Percentiles rank a stretch among this genome's conserved stretches.
These are phyloP conservation scores for Erethizon dorsatum DNA, from an alignment of 2,797 vertebrate genomes.

Conservation along the genomic window DNA sequence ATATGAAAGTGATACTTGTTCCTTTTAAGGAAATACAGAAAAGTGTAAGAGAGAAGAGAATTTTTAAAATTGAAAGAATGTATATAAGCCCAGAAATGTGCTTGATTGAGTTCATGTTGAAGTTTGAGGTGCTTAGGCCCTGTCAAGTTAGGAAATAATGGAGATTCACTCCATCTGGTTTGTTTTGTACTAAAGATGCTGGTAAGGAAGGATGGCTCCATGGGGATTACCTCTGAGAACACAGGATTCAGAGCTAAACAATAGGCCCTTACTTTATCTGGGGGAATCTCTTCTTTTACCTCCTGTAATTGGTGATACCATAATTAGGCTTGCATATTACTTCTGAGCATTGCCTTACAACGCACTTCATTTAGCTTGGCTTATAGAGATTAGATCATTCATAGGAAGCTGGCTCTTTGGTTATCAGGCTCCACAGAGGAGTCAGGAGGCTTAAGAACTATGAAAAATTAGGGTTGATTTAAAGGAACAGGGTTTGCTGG, in stretches of 20 bases:
- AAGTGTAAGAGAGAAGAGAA: constrained; percentile 6
- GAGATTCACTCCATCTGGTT: constrained; percentile 32
- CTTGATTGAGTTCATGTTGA: constrained; percentile 30
- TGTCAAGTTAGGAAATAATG: constrained; percentile 64
- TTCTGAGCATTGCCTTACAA: constrained; percentile 58
- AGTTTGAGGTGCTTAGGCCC: not conserved
- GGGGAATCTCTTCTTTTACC: constrained; percentile 58
- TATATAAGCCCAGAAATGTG: not conserved
- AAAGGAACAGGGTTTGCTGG: constrained; percentile 56
- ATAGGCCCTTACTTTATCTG: constrained; percentile 55
- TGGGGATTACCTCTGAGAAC: constrained; percentile 81
- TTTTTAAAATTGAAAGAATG: constrained; percentile 6
- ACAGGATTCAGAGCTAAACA: constrained; percentile 67
- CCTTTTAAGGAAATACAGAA: constrained; percentile 43
- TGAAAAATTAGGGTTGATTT: constrained; percentile 56
- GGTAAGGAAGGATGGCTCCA: constrained; percentile 77
- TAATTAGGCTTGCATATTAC: constrained; percentile 78
- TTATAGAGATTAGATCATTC: constrained; percentile 78
- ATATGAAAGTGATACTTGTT: constrained; percentile 10
- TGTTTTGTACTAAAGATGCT: constrained; percentile 45
- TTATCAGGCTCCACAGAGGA: constrained; percentile 65
- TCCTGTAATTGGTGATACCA: constrained; percentile 59
- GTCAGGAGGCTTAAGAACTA: not conserved
- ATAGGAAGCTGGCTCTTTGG: constrained; percentile 67
- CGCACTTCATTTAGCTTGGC: constrained; percentile 67